Percentiles rank a stretch among this genome's conserved stretches.
phyloP scores from a whole-genome alignment of 2,113 vertebrate species.

The Kryptolebias marmoratus region DNA sequence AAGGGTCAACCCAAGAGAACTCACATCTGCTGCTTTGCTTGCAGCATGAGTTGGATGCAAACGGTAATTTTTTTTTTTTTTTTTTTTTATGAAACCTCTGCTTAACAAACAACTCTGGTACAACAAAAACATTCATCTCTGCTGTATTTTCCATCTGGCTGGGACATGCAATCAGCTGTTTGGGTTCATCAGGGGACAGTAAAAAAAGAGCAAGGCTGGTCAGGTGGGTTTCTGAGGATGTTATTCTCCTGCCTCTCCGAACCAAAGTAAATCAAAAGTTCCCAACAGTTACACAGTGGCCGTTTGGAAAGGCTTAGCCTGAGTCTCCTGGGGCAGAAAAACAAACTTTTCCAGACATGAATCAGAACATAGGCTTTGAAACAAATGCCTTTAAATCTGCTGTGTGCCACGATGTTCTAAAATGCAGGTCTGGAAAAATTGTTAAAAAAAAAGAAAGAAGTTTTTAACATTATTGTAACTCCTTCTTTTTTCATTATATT shows the following conservation, averaged over 20 bases:
- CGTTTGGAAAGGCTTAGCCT: constrained; percentile 54
- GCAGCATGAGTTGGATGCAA: constrained; percentile 5
- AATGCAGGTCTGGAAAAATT: constrained; percentile 12
- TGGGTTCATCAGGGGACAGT: constrained; percentile 52
- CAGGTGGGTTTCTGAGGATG: too few relatives aligned
- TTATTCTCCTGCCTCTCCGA: too few relatives aligned
- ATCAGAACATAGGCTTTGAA: constrained; percentile 67
- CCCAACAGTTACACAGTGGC: constrained; percentile 71
- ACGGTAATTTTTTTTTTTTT: background rate
- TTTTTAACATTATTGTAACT: too few relatives aligned
- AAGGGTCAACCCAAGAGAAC: constrained; percentile 50
- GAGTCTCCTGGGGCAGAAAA: constrained; percentile 64
- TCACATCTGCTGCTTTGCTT: constrained; percentile 55
- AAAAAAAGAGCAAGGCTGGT: constrained; percentile 18
- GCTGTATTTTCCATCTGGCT: constrained; percentile 39
- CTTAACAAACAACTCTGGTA: background rate
- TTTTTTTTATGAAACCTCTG: background rate
- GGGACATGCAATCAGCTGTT: constrained; percentile 28
- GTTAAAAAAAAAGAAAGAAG: too few relatives aligned
- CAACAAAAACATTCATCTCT: constrained; percentile 1
- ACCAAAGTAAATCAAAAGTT: constrained; percentile 49
- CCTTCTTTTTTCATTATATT: too few relatives aligned
- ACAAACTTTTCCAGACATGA: constrained; percentile 69
- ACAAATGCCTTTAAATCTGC: constrained; percentile 46
- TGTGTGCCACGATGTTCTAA: constrained; percentile 27